Conservation (phyloP, 2,888 invertebrate genomes). For the Netelia fuscicornis region DNA sequence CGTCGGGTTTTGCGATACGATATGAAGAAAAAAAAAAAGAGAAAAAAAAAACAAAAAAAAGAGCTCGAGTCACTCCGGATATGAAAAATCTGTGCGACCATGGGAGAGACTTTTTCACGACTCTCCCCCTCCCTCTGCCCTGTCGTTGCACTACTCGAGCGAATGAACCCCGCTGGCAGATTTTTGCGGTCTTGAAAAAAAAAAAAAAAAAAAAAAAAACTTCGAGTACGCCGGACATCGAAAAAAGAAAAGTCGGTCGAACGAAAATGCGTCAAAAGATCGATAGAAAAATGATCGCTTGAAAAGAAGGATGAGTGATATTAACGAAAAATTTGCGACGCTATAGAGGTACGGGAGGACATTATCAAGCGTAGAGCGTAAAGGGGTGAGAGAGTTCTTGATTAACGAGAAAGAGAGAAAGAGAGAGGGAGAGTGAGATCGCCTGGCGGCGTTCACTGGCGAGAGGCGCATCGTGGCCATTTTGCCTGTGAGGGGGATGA, state of each 20-base stretch:
- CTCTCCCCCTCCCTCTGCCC: neutral
- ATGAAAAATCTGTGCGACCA: slow-evolving; percentile 35
- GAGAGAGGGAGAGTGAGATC: slow-evolving; percentile 28
- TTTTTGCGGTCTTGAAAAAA: neutral
- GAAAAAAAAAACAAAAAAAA: slow-evolving; percentile 2
- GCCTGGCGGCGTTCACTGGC: slow-evolving; percentile 7
- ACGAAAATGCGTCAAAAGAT: neutral
- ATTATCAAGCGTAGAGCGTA: neutral
- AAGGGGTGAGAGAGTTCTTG: slow-evolving; percentile 22
- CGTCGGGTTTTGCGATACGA: slow-evolving; percentile 4
- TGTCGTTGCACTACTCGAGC: neutral
- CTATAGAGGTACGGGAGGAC: neutral
- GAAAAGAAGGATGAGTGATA: neutral
- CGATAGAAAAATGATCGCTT: neutral
- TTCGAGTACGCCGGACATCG: neutral
- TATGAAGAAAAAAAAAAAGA: neutral
- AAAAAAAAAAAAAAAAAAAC: neutral
- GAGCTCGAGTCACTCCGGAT: slow-evolving; percentile 4
- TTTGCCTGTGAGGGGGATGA: slow-evolving; percentile 74
- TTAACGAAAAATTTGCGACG: neutral
- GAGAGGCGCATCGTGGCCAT: slow-evolving; percentile 76
- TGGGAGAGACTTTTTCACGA: neutral
- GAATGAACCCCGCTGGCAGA: neutral
- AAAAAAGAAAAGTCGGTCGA: neutral
- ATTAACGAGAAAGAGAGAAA: slow-evolving; percentile 1